Evolutionary conservation across 1,140 invertebrate species (phyloP), one percentile per base, ranked within the genome.

Genomic region (Coelopa frigida): DNA sequence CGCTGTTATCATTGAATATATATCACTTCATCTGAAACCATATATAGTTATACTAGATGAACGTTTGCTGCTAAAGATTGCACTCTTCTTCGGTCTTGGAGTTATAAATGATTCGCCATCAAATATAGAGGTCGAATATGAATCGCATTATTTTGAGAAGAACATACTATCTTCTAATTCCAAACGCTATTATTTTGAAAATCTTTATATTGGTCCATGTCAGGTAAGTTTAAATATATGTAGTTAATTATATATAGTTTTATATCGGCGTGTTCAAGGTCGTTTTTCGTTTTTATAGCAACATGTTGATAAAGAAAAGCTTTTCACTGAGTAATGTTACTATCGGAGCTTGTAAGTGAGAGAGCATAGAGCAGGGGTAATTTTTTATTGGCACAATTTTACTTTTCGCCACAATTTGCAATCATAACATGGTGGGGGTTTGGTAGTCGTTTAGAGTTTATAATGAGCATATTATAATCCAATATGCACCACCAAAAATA

Each of bases 111-210:
- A 67, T 63, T 41, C 23, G 20, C 32, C 27, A 31, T n/a, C 53
- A 12, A 36, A 33, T 29, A 33, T 47, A 66, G 66, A 90, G 61
- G 83, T 78, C 57, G 85, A 87, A 58, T 84, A 81, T 61, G 82
- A 85, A 60, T 79, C 79, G 12, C 83, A 85, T 45, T 75, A 82
- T 57, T 80, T 87, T 50, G 75, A n/a, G n/a, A 90, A 11, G 81
- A 81, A n/a, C 83, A 87, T 61, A 81, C 86, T 1, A 82, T 87
- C 10, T 82, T 78, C 84, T 11, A 83, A 89, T 68, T 81, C 85
- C 21, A 85, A 82, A 48, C 68, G 87, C 53, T 95, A 91, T 70
- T 97, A 96, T 71, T 95, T 97, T 73, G 90, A 85, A 22, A 79
- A 81, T 11, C 73, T 98, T 32, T 84, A 87, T 70, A 75, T 95